These are phyloP conservation scores for Nephrotoma flavescens DNA, from an alignment of 2,888 invertebrate genomes.

Conservation along the genomic window DNA sequence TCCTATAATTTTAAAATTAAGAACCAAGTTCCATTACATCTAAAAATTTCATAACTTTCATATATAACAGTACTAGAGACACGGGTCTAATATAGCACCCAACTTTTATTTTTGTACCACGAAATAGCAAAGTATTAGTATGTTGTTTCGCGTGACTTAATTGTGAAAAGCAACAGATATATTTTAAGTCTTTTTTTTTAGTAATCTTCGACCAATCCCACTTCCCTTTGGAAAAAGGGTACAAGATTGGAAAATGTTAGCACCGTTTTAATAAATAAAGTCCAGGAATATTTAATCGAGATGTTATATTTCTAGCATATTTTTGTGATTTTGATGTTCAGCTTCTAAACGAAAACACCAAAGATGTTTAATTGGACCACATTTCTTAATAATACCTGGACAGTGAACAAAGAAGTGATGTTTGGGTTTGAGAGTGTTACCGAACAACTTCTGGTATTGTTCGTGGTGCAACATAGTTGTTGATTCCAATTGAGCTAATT, in stretches of 20 bases:
- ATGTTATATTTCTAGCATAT: background rate
- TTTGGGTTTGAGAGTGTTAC: too few species aligned
- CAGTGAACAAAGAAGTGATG: background rate
- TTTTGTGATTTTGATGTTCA: background rate
- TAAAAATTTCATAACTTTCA: too few species aligned
- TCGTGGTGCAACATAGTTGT: background rate
- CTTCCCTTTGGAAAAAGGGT: too few species aligned
- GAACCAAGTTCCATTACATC: too few species aligned
- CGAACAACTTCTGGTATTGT: background rate
- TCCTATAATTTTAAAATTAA: too few species aligned
- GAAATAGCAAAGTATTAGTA: background rate
- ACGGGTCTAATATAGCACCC: background rate
- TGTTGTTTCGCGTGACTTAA: background rate
- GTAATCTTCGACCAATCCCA: too few species aligned
- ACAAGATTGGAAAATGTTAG: too few species aligned
- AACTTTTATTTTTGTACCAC: background rate
- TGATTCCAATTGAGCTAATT: background rate
- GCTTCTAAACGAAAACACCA: background rate
- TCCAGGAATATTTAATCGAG: too few species aligned
- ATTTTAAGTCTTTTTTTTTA: background rate
- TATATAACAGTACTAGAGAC: background rate
- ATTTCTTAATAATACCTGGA: background rate
- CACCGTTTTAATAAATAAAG: too few species aligned
- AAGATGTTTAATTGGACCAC: background rate
- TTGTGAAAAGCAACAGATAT: background rate